phyloP scores from a whole-genome alignment of 2,888 invertebrate species.

The Hemaris fuciformis region DNA sequence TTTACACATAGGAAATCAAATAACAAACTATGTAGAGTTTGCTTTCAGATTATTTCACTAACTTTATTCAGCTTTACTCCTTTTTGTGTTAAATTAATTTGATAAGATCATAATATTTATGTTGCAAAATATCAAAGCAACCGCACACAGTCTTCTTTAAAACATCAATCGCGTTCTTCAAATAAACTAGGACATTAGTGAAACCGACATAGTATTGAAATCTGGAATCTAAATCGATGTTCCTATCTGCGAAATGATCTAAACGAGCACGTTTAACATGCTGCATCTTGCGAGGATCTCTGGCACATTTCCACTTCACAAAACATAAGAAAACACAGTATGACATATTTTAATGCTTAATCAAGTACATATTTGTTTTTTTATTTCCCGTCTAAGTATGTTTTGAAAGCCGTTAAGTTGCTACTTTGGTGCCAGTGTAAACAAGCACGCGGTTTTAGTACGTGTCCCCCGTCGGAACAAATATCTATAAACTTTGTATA shows the following conservation, averaged over 20 bases:
- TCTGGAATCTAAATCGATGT: slow-evolving; percentile 28
- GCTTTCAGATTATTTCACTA: no score
- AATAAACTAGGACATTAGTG: slow-evolving; percentile 8
- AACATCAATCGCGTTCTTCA: slow-evolving; percentile 5
- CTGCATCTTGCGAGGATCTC: slow-evolving; percentile 40
- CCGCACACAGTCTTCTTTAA: neutral
- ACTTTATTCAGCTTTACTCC: no score
- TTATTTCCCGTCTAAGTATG: neutral
- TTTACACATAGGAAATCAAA: no score
- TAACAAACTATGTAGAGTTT: no score
- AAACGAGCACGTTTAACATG: slow-evolving; percentile 35
- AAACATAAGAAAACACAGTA: slow-evolving; percentile 8
- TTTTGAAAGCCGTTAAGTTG: neutral
- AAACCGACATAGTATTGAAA: slow-evolving; percentile 8
- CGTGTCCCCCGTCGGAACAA: neutral
- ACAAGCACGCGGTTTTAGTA: neutral
- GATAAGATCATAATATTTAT: no score
- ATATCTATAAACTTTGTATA: neutral
- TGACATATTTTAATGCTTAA: neutral
- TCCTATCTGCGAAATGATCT: slow-evolving; percentile 32
- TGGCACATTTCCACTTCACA: slow-evolving; percentile 51
- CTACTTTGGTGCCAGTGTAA: neutral
- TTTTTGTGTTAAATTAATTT: no score
- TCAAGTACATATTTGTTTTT: slow-evolving; percentile 1
- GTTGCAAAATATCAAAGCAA: neutral